phyloP scores from a whole-genome alignment of 2,113 vertebrate genomes.

The Pavo muticus region DNA sequence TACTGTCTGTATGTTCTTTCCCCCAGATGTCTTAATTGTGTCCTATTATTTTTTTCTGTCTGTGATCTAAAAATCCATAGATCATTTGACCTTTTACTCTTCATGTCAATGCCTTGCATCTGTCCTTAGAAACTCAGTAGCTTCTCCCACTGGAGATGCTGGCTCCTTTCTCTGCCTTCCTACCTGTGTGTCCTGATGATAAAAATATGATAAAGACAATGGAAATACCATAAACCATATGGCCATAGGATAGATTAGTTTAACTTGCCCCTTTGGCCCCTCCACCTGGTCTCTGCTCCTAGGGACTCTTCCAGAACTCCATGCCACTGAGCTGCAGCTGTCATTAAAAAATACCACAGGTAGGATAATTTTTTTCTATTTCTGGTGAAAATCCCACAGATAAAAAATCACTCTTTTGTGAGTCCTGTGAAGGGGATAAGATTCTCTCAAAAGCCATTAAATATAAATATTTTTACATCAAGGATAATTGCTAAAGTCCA shows the following conservation, averaged over 20 bases:
- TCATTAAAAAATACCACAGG: not conserved
- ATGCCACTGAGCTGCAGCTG: not conserved
- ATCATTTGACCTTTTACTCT: not conserved
- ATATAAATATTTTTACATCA: conserved; percentile 11
- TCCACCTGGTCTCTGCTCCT: not conserved
- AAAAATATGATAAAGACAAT: not conserved
- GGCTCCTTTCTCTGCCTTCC: not conserved
- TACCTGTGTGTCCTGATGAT: not conserved
- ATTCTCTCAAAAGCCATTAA: not conserved
- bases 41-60: not conserved
- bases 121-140: not conserved
- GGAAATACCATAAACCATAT: not conserved
- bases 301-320: not conserved
- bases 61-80: not conserved
- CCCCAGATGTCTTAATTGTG: not conserved
- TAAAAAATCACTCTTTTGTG: not conserved
- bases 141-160: not conserved
- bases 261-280: not conserved
- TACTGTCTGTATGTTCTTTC: not conserved
- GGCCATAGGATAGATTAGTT: not conserved
- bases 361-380: not conserved
- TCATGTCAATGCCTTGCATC: not conserved
- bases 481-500: not conserved
- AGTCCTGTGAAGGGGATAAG: not conserved
- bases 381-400: not conserved